phyloP scores from a whole-genome alignment of 2,888 invertebrate species.

The Spodoptera littoralis region DNA sequence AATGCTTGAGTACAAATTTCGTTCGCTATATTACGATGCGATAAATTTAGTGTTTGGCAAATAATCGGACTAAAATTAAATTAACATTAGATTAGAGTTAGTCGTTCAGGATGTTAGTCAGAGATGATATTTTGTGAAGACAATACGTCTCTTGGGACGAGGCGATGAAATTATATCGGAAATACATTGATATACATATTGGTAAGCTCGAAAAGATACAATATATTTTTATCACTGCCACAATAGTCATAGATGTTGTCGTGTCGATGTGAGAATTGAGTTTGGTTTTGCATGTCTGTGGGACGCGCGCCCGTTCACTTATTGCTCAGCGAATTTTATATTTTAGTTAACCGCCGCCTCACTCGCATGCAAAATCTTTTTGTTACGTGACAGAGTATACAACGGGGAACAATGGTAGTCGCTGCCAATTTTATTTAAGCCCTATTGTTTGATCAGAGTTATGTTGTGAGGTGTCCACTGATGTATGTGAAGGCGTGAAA shows the following conservation, averaged over 20 bases:
- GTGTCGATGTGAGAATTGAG: slow-evolving; percentile 55
- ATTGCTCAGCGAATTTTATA: slow-evolving; percentile 64
- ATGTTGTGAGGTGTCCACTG: slow-evolving; percentile 53
- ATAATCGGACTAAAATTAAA: slow-evolving; percentile 62
- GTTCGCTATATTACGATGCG: slow-evolving; percentile 50
- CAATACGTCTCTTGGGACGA: slow-evolving; percentile 55
- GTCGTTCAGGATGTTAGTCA: slow-evolving; percentile 70
- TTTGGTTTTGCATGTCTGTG: slow-evolving; percentile 60
- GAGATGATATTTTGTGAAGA: slow-evolving; percentile 83
- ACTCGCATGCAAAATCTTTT: slow-evolving; percentile 54
- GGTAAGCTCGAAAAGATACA: slow-evolving; percentile 71
- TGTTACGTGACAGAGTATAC: slow-evolving; percentile 48
- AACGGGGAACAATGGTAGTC: slow-evolving; percentile 63
- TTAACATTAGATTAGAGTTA: slow-evolving; percentile 58
- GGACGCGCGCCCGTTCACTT: slow-evolving; percentile 46
- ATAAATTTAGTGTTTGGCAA: slow-evolving; percentile 54
- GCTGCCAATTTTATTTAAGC: slow-evolving; percentile 52
- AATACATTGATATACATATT: slow-evolving; percentile 63
- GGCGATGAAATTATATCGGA: slow-evolving; percentile 74
- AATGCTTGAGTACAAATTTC: slow-evolving; percentile 79
- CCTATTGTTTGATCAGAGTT: slow-evolving; percentile 54
- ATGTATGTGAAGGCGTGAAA: slow-evolving; percentile 79
- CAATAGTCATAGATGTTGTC: slow-evolving; percentile 72
- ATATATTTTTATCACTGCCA: slow-evolving; percentile 87
- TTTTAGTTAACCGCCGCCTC: slow-evolving; percentile 54